Base-by-base conservation (phyloP, 2,797 vertebrate genomes). In the Chelidonichthys spinosus region DNA sequence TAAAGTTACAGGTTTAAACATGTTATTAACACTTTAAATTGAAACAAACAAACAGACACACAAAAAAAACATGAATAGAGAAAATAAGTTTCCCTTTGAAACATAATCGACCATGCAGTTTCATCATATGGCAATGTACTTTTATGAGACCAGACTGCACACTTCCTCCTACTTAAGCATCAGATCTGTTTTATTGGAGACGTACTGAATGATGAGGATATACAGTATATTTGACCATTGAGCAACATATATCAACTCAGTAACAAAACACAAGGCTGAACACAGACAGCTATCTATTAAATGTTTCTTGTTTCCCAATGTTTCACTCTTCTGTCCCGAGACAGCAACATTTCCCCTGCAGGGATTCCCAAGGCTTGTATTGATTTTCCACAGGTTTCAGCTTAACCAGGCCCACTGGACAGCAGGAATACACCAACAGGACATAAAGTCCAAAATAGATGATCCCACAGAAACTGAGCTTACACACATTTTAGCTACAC, bases 301-400 rank as follows among this genome's bases (percentile, higher is more conserved):
- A 72, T 66, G 9, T 59, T 53, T 69, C 13, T 49, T 61, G 5
- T 49, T 64, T 68, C 11, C 62, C 46, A 50, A 40, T 82, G 62
- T 71, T 67, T 70, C 3, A 4, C 56, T 68, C 50, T 59, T 67
- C 35, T 53, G n/a, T 85, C 71, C 73, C 72, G 76, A 71, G 64
- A 69, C 63, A 46, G 72, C 36, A 72, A 54, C 18, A 35, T 68
- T 78, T 72, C 78, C 72, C 64, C 73, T 81, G 58, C 73, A 72
- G 80, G 64, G 13, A 66, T 76, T 75, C 65, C 54, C 2, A 14
- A 44, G 66, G 71, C 72, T 13, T 66, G 53, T 77, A 84, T 89
- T 88, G 84, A 89, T 88, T 90, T 87, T 83, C 72, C 58, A 77
- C 61, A 49, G 52, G 65, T 68, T 70, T 68, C 10, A 84, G 61